Evolutionary conservation across 2,888 invertebrate species (phyloP), one percentile per base, ranked within the genome.

Genomic region (Prenolepis imparis): DNA sequence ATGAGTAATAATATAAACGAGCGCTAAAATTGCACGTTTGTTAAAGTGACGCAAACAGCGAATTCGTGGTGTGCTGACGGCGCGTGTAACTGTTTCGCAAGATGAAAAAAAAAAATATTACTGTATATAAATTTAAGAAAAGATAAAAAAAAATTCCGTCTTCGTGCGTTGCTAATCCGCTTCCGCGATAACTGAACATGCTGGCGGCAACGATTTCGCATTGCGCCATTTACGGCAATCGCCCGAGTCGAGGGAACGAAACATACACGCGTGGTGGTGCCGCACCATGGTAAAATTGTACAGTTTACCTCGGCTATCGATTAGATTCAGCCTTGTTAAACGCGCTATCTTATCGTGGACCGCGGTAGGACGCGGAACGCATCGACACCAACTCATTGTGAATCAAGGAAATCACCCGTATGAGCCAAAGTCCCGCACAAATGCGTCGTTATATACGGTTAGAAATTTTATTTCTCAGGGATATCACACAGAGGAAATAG

Each of bases 261-360:
- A 77, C 59, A 41, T 32, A 66, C 78, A 32, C 57, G 21, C 24
- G 74, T 32, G 44, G 44, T 36, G 36, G 18, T 18, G 32, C 12
- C 12, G 55, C 75, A 21, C 68, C 52, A 21, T 57, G 21, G 57
- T 59, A 3, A 57, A 59, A 57, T 59, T 73, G 73, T 44, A 68
- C 75, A 32, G 57, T 73, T 80, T 73, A 73, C 59, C 59, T 73
- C 44, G 44, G 21, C 78, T 73, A 80, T 80, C 78, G 78, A 80
- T 80, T 80, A 80, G 44, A 80, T 59, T 73, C 78, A 80, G 59
- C 78, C 73, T 80, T 80, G 78, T 80, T 80, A 80, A 80, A 80
- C 24, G 73, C 44, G 59, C 24, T 80, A 80, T 80, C 78, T 80
- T 80, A 80, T 80, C 78, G 44, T 15, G n/a, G 32, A 3, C n/a